Percentiles rank a stretch among this genome's conserved stretches.
Evolutionary conservation across 2,113 vertebrate species (phyloP).

Genomic region (Stegostoma tigrinum): DNA sequence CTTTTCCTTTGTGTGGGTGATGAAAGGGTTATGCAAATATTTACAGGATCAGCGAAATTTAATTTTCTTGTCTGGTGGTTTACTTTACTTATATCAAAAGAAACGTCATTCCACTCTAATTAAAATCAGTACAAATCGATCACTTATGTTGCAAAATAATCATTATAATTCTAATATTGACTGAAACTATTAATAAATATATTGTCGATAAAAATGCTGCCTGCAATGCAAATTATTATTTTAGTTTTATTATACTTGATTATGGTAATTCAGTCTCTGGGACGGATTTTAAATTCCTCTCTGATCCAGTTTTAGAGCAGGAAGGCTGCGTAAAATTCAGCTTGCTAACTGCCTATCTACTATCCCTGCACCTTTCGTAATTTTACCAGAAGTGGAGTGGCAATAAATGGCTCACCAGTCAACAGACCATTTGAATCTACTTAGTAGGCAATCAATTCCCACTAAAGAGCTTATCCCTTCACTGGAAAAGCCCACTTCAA

Average conservation of each 20-base stretch:
- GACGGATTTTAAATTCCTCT: no score
- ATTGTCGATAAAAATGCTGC: background rate
- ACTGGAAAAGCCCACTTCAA: no score
- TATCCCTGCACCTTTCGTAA: no score
- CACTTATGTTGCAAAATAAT: slow-evolving; percentile 9
- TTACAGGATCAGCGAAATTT: slow-evolving; percentile 11
- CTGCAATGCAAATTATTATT: background rate
- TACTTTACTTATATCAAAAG: background rate
- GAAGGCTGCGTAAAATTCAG: no score
- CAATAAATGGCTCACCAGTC: no score
- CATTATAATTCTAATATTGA: background rate
- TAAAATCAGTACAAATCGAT: background rate
- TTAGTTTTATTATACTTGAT: background rate
- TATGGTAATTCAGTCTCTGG: no score
- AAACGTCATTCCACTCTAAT: background rate
- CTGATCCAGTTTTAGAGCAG: no score
- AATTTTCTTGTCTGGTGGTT: background rate
- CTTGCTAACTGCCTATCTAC: no score
- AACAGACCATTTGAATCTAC: no score
- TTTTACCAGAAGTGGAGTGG: no score
- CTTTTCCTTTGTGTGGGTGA: background rate
- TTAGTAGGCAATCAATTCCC: no score
- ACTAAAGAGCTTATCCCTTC: no score
- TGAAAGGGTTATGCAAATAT: background rate
- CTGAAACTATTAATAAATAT: background rate